Evolutionary conservation across 1,140 invertebrate species (phyloP), one percentile per base, ranked within the genome.

Genomic region (Limonius californicus): DNA sequence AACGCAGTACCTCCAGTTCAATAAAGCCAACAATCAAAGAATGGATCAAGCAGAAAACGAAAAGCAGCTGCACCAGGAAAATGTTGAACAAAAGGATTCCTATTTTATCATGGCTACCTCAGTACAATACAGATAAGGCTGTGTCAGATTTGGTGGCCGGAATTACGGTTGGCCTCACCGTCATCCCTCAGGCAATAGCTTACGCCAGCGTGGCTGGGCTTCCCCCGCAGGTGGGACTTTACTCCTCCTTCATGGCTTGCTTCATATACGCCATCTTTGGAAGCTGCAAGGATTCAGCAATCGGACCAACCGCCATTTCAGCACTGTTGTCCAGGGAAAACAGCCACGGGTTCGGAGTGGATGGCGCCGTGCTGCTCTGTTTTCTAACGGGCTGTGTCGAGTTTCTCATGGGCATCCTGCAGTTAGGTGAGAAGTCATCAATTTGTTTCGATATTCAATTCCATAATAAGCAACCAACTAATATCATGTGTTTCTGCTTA

Each of bases 181-280:
- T 89, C 42, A 90, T 92, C 70, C 90, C 90, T 0, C 90, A 93
- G 72, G 89, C 87, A 1, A 87, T 94, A 63, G 91, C 91, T 15
- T 93, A 92, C 75, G 88, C 90, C 12, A 87, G 85, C 61, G 85
- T 94, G 42, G 90, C 90, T 7, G 87, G 87, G 32, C 77, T 93
- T 62, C 85, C 83, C 1, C 81, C 87, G 0, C 84, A 93, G 77
- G 81, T 82, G 70, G 86, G 87, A 75, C 71, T 81, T 14, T 78
- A 83, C 71, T 78, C 79, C 32, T 79, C 84, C 21, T 79, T 78
- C 59, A 75, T 81, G 56, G 77, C 91, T 78, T 84, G 88, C 68
- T 91, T 96, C 67, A 76, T 96, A 18, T 97, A 97, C 75, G 80
- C 88, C 27, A 73, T 94, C 57, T 86, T 98, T 67, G 94, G 94